phyloP scores from a whole-genome alignment of 2,888 invertebrate genomes.

The Tuberolachnus salignus region DNA sequence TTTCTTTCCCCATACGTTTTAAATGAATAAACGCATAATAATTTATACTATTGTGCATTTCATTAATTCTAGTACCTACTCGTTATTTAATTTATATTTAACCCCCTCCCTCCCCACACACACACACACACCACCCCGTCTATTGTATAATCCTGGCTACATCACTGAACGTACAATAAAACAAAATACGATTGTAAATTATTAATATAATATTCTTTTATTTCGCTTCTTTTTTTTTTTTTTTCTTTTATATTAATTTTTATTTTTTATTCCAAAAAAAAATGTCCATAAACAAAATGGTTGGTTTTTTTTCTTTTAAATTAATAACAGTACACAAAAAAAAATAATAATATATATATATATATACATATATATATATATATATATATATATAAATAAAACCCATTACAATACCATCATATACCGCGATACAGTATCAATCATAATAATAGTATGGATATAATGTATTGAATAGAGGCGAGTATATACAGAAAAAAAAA shows the following conservation, averaged over 20 bases:
- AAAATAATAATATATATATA: no score
- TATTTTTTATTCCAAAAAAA: constrained; percentile 22
- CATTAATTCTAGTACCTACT: no score
- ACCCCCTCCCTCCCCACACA: no score
- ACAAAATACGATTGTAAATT: constrained; percentile 5
- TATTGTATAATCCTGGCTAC: no score
- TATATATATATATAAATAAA: constrained; percentile 39
- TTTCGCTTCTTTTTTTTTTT: constrained; percentile 22
- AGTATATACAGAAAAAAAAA: constrained; percentile 45
- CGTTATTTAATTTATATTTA: no score
- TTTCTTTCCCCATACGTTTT: no score
- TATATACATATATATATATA: no score
- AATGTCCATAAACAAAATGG: constrained; percentile 42
- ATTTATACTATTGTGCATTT: no score
- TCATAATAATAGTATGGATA: constrained; percentile 5
- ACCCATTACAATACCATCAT: constrained; percentile 35
- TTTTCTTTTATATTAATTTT: constrained; percentile 6
- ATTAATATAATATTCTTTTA: constrained; percentile 47
- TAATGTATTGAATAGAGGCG: constrained; percentile 30
- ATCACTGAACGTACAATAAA: no score
- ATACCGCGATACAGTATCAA: constrained; percentile 3
- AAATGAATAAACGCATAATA: no score
- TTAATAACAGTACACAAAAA: constrained; percentile 45
- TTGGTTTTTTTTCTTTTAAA: constrained; percentile 36
- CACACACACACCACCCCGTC: no score